A percentile compares a stretch with the other conserved stretches of the same genome.
phyloP scores from a whole-genome alignment of 2,797 vertebrate genomes.

The Darevskia nairensis region DNA sequence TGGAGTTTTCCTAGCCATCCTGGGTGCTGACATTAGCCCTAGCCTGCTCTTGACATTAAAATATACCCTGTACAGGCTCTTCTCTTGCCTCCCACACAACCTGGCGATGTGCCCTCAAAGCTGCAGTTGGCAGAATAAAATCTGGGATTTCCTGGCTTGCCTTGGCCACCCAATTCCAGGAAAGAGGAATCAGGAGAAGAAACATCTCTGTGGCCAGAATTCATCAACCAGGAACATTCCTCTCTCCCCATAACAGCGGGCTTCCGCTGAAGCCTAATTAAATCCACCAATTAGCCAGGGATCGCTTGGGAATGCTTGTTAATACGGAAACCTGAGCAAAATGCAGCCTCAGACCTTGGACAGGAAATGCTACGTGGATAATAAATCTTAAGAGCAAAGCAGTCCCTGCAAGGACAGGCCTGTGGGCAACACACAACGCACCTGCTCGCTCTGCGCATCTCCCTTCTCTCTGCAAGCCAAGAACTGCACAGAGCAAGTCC shows the following conservation, averaged over 20 bases:
- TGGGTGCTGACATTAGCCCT: background rate
- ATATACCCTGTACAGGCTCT: no score
- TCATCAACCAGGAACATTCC: background rate
- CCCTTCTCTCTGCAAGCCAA: background rate
- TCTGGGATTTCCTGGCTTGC: background rate
- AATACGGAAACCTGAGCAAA: slow-evolving; percentile 1
- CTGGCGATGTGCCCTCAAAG: background rate
- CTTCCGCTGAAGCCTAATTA: slow-evolving; percentile 21
- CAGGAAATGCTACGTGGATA: background rate
- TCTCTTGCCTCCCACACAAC: background rate
- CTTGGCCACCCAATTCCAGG: background rate
- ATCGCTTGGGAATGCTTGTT: slow-evolving; percentile 14
- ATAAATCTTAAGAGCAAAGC: background rate
- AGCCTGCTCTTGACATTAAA: background rate
- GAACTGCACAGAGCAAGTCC: background rate
- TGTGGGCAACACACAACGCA: no score
- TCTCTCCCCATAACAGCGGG: background rate
- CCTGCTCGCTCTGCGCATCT: no score
- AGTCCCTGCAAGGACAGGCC: background rate
- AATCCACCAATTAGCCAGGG: slow-evolving; percentile 14
- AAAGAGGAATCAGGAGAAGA: background rate
- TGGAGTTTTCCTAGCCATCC: no score
- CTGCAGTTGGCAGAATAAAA: background rate
- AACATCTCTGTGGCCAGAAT: background rate
- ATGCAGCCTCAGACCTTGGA: background rate